Percentiles rank a stretch among this genome's conserved stretches.
These are phyloP conservation scores for Magallana ariakensis DNA, from an alignment of 1,140 invertebrate genomes.

Conservation along the genomic window DNA sequence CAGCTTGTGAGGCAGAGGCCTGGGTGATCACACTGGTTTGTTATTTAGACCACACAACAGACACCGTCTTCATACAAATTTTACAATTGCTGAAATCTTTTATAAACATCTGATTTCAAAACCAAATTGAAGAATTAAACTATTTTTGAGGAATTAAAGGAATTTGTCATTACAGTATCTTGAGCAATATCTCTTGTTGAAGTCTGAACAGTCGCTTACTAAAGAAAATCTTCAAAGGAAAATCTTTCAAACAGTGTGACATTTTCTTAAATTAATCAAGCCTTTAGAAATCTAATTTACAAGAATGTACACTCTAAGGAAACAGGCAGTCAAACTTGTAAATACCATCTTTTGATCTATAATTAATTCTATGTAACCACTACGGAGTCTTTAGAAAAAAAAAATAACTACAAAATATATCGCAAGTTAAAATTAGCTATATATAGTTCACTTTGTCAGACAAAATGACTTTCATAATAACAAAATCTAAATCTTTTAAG, in stretches of 20 bases:
- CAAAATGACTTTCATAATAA: background rate
- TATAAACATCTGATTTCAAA: background rate
- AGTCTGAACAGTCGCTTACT: background rate
- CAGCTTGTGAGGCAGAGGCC: background rate
- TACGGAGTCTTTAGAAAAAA: background rate
- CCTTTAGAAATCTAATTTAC: slow-evolving; percentile 16
- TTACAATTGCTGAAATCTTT: slow-evolving; percentile 12
- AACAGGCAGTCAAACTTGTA: background rate
- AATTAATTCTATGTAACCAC: background rate
- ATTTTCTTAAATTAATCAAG: slow-evolving; percentile 37
- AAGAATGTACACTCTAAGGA: background rate
- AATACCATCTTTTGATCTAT: slow-evolving; percentile 23
- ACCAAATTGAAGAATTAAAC: background rate
- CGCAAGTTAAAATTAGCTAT: background rate
- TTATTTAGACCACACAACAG: slow-evolving; percentile 15
- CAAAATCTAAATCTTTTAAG: background rate
- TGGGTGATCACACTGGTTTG: background rate
- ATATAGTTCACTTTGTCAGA: background rate
- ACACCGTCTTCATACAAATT: background rate
- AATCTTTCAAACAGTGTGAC: background rate
- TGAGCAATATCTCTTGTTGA: background rate
- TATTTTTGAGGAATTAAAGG: background rate
- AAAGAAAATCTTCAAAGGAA: slow-evolving; percentile 5
- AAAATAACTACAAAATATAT: background rate
- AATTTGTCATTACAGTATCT: background rate